Conservation (phyloP, 2,113 vertebrate species). For the Leptosomus discolor region DNA sequence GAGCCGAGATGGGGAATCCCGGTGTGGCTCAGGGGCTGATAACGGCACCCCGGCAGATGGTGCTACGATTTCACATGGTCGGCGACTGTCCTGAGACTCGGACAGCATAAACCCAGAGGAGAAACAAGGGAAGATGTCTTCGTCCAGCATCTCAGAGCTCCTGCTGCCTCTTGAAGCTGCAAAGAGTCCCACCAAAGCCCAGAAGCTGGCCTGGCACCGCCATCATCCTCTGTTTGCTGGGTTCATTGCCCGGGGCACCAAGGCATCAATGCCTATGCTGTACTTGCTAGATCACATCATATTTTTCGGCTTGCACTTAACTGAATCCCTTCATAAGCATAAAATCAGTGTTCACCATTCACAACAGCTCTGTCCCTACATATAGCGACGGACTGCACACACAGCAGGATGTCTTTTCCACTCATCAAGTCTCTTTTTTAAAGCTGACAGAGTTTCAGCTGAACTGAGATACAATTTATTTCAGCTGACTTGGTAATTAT, state of each 20-base stretch:
- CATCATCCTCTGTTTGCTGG: background rate
- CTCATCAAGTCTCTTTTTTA: background rate
- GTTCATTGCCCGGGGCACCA: accelerated
- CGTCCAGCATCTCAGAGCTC: background rate
- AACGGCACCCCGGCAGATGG: background rate
- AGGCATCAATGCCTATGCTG: background rate
- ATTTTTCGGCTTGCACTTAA: background rate
- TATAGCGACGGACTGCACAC: background rate
- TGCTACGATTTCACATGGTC: background rate
- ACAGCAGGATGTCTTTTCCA: background rate
- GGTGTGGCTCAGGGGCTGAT: background rate
- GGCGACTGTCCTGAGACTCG: background rate
- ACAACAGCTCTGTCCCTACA: background rate
- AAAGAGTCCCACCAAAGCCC: background rate
- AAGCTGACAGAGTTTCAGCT: background rate
- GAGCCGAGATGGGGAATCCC: accelerated
- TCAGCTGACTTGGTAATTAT: background rate
- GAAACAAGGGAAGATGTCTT: background rate
- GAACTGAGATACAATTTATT: background rate
- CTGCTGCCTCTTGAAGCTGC: background rate
- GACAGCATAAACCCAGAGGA: background rate
- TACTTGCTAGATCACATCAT: no score
- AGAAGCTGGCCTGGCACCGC: background rate
- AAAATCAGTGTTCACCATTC: background rate
- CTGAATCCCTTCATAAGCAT: background rate